Evolutionary conservation across 2,797 vertebrate species (phyloP), one percentile per base, ranked within the genome.

Genomic region (Danio kyathit): DNA sequence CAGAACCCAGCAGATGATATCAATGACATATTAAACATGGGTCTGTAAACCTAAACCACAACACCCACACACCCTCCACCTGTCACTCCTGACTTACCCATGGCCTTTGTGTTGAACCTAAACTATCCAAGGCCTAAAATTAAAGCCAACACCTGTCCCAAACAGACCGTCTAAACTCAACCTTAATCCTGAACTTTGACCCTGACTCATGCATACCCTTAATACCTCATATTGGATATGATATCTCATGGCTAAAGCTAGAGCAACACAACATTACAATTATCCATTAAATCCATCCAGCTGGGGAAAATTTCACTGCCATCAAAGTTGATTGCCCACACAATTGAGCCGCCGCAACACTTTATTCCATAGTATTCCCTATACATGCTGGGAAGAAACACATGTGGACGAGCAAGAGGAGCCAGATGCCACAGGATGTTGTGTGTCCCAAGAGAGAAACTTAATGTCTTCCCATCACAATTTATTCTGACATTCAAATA

Each of bases 401-500:
- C 64, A 81, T 38, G 46, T 72, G 63, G 41, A 44, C 52, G 44
- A 74, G 54, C 16, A 19, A 86, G 51, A 51, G 63, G 2, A 63
- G 64, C 52, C 51, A 65, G 52, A 82, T 54, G 48, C 71, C 59
- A 67, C 19, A 19, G 17, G 52, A 74, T 73, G 48, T 59, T 70
- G 12, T 61, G 13, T 78, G 19, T 41, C 9, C 38, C 49, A 66
- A 52, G 40, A 52, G 66, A 48, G 66, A 61, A 80, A 74, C 69
- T 49, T 13, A 2, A 48, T 38, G 51, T 69, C 49, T 63, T 79
- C 63, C 17, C 75, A 4, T 78, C 52, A 49, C 14, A 70, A 61
- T 76, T 76, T 76, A 29, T 9, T 56, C 40, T 19, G 74, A 56
- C 63, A 75, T 80, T 65, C 29, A 56, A 73, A 74, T 46, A 75